Conservation (phyloP, 2,113 vertebrate species). For the Cercocebus atys region DNA sequence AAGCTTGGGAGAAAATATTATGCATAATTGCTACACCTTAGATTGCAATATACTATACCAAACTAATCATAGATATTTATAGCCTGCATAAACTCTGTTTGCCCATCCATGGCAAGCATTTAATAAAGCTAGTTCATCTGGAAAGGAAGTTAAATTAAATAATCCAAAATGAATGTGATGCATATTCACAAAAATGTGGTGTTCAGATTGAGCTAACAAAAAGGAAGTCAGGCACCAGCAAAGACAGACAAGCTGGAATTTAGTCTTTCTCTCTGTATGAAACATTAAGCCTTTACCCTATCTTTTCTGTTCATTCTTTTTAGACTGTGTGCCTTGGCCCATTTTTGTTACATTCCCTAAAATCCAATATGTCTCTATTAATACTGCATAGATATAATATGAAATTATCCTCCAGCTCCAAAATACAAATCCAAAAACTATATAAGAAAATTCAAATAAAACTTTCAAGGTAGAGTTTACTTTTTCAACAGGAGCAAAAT, state of each 20-base stretch:
- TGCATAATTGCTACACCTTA: constrained; percentile 79
- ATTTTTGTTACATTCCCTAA: constrained; percentile 8
- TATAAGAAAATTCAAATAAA: not conserved
- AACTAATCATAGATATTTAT: constrained; percentile 85
- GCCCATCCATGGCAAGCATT: constrained; percentile 85
- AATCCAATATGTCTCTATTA: not conserved
- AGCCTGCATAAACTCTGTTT: constrained; percentile 84
- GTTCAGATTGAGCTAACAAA: constrained; percentile 78
- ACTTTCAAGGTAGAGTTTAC: not conserved
- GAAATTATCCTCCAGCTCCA: not conserved
- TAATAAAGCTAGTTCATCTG: constrained; percentile 88
- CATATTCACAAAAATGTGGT: constrained; percentile 82
- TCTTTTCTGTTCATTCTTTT: constrained; percentile 30
- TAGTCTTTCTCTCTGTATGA: not conserved
- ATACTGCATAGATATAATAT: not conserved
- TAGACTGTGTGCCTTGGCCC: not conserved
- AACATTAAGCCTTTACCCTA: not conserved
- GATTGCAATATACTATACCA: constrained; percentile 77
- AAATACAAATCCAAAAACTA: not conserved
- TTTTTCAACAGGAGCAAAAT: not conserved
- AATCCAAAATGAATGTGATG: constrained; percentile 82
- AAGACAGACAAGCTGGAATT: constrained; percentile 40
- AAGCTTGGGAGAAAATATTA: constrained; percentile 74
- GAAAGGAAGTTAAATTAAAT: constrained; percentile 88
- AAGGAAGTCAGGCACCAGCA: constrained; percentile 64